Evolutionary conservation across 2,888 invertebrate species (phyloP), one percentile per base, ranked within the genome.

Genomic region (Isotomurus palustris): DNA sequence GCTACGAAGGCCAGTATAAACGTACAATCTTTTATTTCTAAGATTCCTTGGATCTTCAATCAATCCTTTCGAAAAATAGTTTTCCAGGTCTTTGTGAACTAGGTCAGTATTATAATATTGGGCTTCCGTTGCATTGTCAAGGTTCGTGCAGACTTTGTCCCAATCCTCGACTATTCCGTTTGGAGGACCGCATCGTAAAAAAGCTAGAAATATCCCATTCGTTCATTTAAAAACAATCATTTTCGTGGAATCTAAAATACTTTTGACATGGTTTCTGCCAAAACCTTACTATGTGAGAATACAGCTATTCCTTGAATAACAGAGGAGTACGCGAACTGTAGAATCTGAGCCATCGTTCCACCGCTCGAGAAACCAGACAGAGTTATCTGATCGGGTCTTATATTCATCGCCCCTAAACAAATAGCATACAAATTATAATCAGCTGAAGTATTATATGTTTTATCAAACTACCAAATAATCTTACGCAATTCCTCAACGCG

Each of bases 81-180:
- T 38, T 28, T 41, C n/a, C 29, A 64, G 58, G 32, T 64, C 63
- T 5, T 53, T 28, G 28, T 64, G 60, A 24, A 64, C 63, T 28
- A 51, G 22, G 8, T 48, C 41, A 24, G 60, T 45, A 24, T 60
- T 29, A 28, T 58, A 64, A 19, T 55, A 29, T 32, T 60, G 29
- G n/a, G 25, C 24, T 1, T 22, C 53, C 2, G 60, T 45, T 4
- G 45, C 12, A 47, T 59, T 62, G 25, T 45, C 44, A 1, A 57
- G 25, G 1, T 43, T 36, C 1, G 62, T 63, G 25, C 63, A 63
- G 19, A 27, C 27, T 4, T 56, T 49, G 22, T 60, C 57, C 21
- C 35, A 63, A 21, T 60, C 55, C 5, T 52, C 52, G 2, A 55
- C 35, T 12, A 48, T 29, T n/a, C 59, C 59, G 22, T 47, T 47